These are phyloP conservation scores for Euphonia xanthogaster DNA, from an alignment of 2,797 vertebrate species.

Conservation along the genomic window DNA sequence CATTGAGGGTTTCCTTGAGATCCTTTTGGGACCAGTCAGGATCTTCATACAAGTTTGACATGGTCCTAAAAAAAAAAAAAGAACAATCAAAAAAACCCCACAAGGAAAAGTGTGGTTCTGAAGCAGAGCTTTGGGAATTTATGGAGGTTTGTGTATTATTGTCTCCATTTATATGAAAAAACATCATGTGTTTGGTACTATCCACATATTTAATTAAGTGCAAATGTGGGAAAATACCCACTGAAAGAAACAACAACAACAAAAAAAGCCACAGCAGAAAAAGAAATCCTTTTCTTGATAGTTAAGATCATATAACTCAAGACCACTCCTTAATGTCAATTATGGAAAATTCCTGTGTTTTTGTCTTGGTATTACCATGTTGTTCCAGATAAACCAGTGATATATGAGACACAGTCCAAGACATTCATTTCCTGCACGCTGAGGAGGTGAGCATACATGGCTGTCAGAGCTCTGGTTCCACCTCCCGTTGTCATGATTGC, in stretches of 20 bases:
- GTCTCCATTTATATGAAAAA: neutral
- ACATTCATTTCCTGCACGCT: constrained; percentile 80
- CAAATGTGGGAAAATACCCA: neutral
- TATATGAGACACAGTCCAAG: constrained; percentile 81
- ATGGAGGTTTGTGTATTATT: neutral
- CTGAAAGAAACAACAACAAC: neutral
- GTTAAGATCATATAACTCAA: neutral
- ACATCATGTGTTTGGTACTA: fast-evolving
- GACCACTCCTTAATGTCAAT: neutral
- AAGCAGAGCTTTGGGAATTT: neutral
- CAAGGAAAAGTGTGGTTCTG: neutral
- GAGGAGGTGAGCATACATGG: constrained; percentile 80
- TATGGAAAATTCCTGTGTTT: neutral
- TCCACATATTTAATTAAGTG: neutral
- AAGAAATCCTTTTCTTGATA: neutral
- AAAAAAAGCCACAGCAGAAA: neutral
- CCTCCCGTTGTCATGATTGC: constrained; percentile 87
- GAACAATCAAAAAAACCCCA: neutral
- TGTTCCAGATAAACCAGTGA: constrained; percentile 85
- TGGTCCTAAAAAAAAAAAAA: constrained; percentile 71
- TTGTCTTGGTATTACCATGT: constrained; percentile 82
- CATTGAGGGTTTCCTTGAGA: constrained; percentile 61
- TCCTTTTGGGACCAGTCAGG: constrained; percentile 81
- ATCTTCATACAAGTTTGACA: constrained; percentile 79
- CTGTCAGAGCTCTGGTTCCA: constrained; percentile 83